These are phyloP conservation scores for Geophilus truncorum DNA, from an alignment of 2,888 invertebrate genomes.

Conservation along the genomic window DNA sequence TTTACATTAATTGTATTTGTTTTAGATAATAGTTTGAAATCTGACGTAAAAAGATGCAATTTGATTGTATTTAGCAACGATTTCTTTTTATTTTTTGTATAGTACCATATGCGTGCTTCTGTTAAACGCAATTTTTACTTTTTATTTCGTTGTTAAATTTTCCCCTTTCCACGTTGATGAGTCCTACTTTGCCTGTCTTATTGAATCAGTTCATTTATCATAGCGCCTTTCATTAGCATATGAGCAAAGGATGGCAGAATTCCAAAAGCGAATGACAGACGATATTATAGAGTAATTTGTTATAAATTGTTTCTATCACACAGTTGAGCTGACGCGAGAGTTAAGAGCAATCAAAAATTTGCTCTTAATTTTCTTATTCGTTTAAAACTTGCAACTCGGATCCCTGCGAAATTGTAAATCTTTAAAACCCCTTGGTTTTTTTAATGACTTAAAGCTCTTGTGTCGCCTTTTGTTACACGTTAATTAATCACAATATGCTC, in stretches of 20 bases:
- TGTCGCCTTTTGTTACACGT: not conserved
- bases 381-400: not conserved
- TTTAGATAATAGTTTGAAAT: no score
- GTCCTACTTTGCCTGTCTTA: not conserved
- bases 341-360: slow-evolving; percentile 6
- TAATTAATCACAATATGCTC: not conserved
- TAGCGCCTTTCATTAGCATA: not conserved
- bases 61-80: no score
- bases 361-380: not conserved
- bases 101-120: no score
- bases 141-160: not conserved
- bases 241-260: not conserved
- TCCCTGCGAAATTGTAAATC: not conserved
- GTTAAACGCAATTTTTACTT: no score
- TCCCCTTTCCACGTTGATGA: not conserved
- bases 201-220: slow-evolving; percentile 6
- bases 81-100: no score
- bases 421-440: no score
- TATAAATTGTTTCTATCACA: slow-evolving; percentile 11
- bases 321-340: slow-evolving; percentile 14
- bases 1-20: no score
- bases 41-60: no score
- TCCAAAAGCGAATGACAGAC: slow-evolving; percentile 12
- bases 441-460: not conserved
- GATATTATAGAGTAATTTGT: slow-evolving; percentile 6